Evolutionary conservation across 2,888 invertebrate species (phyloP).

Genomic region (Anorthoa munda): DNA sequence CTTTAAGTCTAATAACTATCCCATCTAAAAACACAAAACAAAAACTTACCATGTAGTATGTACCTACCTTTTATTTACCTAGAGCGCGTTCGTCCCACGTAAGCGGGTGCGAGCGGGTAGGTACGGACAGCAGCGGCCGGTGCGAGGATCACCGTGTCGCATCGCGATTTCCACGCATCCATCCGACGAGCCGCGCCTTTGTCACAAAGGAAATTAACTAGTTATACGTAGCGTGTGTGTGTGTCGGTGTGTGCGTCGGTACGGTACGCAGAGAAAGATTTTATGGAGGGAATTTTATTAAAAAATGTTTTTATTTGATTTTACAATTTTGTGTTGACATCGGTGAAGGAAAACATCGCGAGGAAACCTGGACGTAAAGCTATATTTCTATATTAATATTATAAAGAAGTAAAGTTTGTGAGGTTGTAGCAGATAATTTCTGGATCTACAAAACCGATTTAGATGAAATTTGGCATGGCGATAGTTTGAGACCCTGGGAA

Average conservation of each 20-base stretch:
- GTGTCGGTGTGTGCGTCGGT: constrained; percentile 75
- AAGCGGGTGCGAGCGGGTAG: constrained; percentile 60
- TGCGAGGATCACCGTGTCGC: constrained; percentile 88
- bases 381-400: too few species aligned
- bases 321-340: neutral
- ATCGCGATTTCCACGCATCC: constrained; percentile 91
- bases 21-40: constrained; percentile 35
- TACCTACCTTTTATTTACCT: constrained; percentile 64
- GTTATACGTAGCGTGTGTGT: constrained; percentile 79
- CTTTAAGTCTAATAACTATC: neutral
- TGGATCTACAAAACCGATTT: too few species aligned
- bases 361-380: too few species aligned
- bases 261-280: constrained; percentile 70
- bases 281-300: neutral
- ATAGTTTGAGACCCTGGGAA: too few species aligned
- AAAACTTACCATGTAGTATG: constrained; percentile 38
- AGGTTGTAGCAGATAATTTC: too few species aligned
- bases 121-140: constrained; percentile 71
- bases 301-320: neutral
- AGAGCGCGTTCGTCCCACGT: constrained; percentile 63
- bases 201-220: constrained; percentile 91
- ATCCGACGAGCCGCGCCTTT: constrained; percentile 88
- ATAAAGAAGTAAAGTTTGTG: too few species aligned
- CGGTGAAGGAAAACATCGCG: too few species aligned
- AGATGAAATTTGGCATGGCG: too few species aligned